A percentile compares a stretch with the other conserved stretches of the same genome.
These are phyloP conservation scores for Mergus octosetaceus DNA, from an alignment of 2,797 vertebrate genomes.

Conservation along the genomic window DNA sequence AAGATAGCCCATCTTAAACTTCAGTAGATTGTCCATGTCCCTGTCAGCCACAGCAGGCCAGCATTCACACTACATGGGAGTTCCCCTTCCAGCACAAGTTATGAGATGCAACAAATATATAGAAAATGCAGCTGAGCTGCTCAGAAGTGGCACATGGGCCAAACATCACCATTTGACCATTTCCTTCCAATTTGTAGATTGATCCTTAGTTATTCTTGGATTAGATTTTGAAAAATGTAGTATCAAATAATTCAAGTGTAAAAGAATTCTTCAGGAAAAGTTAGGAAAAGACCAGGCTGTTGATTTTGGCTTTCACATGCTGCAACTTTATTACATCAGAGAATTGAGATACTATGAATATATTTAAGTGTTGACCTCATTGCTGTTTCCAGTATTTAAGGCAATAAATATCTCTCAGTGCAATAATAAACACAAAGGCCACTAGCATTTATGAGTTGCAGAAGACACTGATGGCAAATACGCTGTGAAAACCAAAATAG, in stretches of 20 bases:
- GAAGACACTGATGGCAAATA: neutral
- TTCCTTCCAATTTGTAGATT: neutral
- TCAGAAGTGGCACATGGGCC: neutral
- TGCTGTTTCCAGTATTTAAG: neutral
- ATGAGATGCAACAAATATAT: neutral
- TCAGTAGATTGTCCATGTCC: neutral
- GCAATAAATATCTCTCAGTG: conserved; percentile 13
- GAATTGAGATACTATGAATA: neutral
- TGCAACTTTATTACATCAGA: conserved; percentile 22
- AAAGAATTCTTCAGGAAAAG: neutral
- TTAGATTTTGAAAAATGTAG: neutral
- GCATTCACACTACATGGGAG: neutral
- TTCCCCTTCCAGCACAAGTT: neutral
- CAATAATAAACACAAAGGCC: conserved; percentile 1
- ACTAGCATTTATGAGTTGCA: neutral
- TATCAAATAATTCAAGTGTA: neutral
- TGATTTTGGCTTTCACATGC: neutral
- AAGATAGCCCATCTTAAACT: neutral
- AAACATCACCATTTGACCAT: neutral
- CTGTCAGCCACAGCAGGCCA: neutral
- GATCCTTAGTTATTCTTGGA: neutral
- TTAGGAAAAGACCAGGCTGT: neutral
- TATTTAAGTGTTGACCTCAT: conserved; percentile 23
- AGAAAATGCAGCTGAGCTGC: neutral
- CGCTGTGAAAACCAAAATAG: neutral